Base-by-base conservation (phyloP, 2,113 vertebrate species). In the Hymenochirus boettgeri region DNA sequence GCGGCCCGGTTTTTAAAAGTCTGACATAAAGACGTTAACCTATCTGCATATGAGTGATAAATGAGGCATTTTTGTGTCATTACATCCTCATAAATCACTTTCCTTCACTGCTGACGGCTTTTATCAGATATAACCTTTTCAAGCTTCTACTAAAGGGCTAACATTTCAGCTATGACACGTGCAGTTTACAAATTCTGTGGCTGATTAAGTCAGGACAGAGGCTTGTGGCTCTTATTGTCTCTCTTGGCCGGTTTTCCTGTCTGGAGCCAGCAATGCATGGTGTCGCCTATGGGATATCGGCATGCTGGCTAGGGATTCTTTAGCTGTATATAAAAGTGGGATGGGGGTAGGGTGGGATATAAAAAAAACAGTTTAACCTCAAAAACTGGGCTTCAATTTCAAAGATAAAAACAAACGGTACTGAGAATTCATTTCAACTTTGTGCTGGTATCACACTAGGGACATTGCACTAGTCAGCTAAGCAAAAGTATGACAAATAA, bases 101-200 rank as follows among this genome's bases (percentile, higher is more conserved):
- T 91, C 84, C 91, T 88, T 86, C 90, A 90, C 79, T 83, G 81
- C 87, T 93, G 95, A 96, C 93, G 93, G 93, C 90, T 93, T 95
- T 95, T 94, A 95, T 98, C 93, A 96, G 93, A 91, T 92, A 86
- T 98, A 97, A 98, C 96, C 96, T 99, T 99, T 99, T 94, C 93
- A 93, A 93, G 93, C 90, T 89, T 92, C 92, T 91, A 92, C 94
- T 93, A 94, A 87, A 93, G 85, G 67, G 85, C 90, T 92, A 93
- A 92, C 93, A 93, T 94, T 94, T 95, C 93, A 95, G 92, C 91
- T 93, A 86, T 94, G 94, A 94, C 92, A 97, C 89, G 90, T 85
- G 84, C 87, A 91, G 90, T 95, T 93, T 94, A 92, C 85, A 90
- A 92, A 94, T 94, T 82, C 89, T 90, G 91, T 89, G 93, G 91